Conservation (phyloP, 2,888 invertebrate genomes). For the Toxonevra muliebris region DNA sequence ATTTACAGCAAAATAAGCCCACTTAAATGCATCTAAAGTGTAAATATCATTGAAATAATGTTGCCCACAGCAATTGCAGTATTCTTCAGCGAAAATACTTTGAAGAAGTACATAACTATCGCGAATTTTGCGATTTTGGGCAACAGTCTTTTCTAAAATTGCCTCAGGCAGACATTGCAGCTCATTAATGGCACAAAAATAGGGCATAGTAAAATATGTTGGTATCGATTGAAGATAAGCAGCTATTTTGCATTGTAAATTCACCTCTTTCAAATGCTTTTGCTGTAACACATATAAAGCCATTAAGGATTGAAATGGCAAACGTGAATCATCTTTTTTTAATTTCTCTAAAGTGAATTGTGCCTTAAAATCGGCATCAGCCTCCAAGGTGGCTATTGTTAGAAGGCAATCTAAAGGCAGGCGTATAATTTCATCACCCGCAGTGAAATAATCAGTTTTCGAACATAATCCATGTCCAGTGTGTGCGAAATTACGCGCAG, state of each 20-base stretch:
- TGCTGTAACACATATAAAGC: slow-evolving; percentile 79
- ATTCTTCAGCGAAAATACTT: slow-evolving; percentile 33
- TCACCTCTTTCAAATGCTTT: slow-evolving; percentile 67
- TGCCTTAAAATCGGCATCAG: slow-evolving; percentile 68
- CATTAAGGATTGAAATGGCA: slow-evolving; percentile 77
- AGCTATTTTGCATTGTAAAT: slow-evolving; percentile 66
- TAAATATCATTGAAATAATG: slow-evolving; percentile 66
- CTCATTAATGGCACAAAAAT: slow-evolving; percentile 72
- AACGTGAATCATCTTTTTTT: slow-evolving; percentile 52
- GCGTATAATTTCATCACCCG: slow-evolving; percentile 71
- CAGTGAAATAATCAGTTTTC: slow-evolving; percentile 65
- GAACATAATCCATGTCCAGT: slow-evolving; percentile 82
- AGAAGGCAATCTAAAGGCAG: slow-evolving; percentile 71
- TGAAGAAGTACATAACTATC: slow-evolving; percentile 47
- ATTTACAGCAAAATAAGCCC: slow-evolving; percentile 87
- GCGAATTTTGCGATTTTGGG: slow-evolving; percentile 68
- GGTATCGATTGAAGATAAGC: slow-evolving; percentile 78
- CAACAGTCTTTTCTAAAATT: slow-evolving; percentile 67
- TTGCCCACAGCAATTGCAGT: slow-evolving; percentile 64
- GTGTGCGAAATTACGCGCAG: slow-evolving; percentile 69
- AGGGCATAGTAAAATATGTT: slow-evolving; percentile 72
- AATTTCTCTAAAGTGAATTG: slow-evolving; percentile 56
- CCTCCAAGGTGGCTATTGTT: slow-evolving; percentile 69
- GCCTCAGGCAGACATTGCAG: slow-evolving; percentile 69
- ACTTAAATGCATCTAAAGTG: slow-evolving; percentile 71